These are phyloP conservation scores for Drosophila littoralis DNA, from an alignment of 1,140 invertebrate genomes.

Conservation along the genomic window DNA sequence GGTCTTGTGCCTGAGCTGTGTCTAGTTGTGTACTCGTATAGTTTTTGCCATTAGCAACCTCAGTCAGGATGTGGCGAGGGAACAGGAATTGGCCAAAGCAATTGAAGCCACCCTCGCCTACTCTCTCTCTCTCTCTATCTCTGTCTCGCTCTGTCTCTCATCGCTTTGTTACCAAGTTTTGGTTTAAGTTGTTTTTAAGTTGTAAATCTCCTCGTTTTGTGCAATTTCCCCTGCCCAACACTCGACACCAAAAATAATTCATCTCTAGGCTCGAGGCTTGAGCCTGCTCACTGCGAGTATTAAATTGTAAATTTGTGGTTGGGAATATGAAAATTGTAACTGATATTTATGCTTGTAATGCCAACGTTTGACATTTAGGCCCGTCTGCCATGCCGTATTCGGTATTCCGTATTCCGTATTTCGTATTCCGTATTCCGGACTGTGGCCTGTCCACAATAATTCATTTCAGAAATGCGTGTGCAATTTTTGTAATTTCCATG, in stretches of 20 bases:
- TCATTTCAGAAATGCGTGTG: slow-evolving; percentile 68
- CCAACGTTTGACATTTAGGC: slow-evolving; percentile 70
- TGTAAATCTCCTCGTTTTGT: slow-evolving; percentile 76
- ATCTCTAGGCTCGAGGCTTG: slow-evolving; percentile 11
- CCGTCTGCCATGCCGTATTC: slow-evolving; percentile 12
- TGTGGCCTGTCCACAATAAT: slow-evolving; percentile 67
- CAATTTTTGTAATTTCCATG: slow-evolving; percentile 67
- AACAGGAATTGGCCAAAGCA: slow-evolving; percentile 18
- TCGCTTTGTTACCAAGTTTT: slow-evolving; percentile 72
- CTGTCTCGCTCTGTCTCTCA: neutral
- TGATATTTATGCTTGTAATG: slow-evolving; percentile 80
- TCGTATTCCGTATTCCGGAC: neutral
- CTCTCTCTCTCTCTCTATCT: neutral
- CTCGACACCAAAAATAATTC: slow-evolving; percentile 12
- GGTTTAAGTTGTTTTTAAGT: slow-evolving; percentile 82
- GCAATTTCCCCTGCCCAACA: slow-evolving; percentile 43
- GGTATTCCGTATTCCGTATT: neutral
- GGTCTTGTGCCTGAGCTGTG: slow-evolving; percentile 64
- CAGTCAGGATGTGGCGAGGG: slow-evolving; percentile 12
- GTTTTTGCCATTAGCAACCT: slow-evolving; percentile 72
- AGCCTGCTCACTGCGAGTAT: slow-evolving; percentile 37
- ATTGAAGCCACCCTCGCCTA: slow-evolving; percentile 36
- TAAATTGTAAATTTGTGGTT: slow-evolving; percentile 74
- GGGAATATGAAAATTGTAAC: slow-evolving; percentile 79
- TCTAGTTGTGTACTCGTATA: slow-evolving; percentile 64